These are phyloP conservation scores for Mormoops blainvillei DNA, from an alignment of 2,113 vertebrate species.

Conservation along the genomic window DNA sequence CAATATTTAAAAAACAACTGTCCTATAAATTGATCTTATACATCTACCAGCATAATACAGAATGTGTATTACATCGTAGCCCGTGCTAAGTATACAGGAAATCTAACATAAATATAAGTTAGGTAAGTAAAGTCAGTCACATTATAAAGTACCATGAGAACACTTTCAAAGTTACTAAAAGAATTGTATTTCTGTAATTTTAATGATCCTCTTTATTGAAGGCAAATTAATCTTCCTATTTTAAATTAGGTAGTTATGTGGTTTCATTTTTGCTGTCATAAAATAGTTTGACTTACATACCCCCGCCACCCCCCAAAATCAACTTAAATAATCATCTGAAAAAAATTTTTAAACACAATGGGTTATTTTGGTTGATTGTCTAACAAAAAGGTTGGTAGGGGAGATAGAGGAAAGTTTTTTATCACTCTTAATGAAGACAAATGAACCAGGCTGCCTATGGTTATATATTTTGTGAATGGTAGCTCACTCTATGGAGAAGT, in stretches of 20 bases:
- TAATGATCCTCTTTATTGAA: neutral
- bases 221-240: neutral
- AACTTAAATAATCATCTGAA: neutral
- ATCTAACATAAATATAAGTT: neutral
- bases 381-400: neutral
- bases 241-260: neutral
- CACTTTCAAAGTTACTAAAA: slow-evolving; percentile 11
- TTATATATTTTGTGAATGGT: neutral
- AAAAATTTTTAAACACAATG: neutral
- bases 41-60: neutral
- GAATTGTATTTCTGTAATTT: neutral
- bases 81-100: neutral
- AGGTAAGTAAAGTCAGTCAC: neutral
- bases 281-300: neutral
- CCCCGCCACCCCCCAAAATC: neutral
- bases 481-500: neutral
- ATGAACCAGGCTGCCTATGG: neutral
- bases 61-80: neutral
- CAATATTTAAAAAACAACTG: neutral
- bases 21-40: neutral
- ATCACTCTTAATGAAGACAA: neutral
- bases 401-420: neutral
- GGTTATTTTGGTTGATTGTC: neutral
- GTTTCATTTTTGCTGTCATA: slow-evolving; percentile 21
- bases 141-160: neutral